Evolutionary conservation across 2,113 vertebrate species (phyloP).

Genomic region (Triplophysa rosa): DNA sequence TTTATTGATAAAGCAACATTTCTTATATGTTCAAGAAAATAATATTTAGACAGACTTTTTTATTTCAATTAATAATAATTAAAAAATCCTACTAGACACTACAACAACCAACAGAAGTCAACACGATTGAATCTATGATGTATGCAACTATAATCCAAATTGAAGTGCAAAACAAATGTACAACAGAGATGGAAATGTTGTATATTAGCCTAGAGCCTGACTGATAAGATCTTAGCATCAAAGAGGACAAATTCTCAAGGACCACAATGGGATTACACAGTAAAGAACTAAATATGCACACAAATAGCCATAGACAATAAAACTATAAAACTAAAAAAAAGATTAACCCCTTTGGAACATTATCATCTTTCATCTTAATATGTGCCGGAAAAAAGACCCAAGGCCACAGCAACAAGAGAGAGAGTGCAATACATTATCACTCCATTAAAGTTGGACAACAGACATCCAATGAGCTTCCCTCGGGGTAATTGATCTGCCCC

Average conservation of each 20-base stretch:
- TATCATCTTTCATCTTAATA: constrained; percentile 1
- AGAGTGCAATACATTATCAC: not conserved
- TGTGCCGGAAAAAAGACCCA: not conserved
- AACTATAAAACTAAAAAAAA: no score
- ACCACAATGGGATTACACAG: not conserved
- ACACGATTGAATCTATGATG: not conserved
- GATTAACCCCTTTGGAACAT: not conserved
- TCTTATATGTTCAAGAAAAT: no score
- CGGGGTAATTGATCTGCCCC: not conserved
- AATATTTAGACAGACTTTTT: no score
- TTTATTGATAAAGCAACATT: no score
- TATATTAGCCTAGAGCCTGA: not conserved
- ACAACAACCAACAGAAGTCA: no score
- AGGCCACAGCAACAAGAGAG: not conserved
- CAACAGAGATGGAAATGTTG: not conserved
- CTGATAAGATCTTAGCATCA: not conserved
- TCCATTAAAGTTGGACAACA: not conserved
- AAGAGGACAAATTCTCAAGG: not conserved
- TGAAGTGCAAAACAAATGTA: not conserved
- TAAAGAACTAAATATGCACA: not conserved
- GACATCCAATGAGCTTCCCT: not conserved
- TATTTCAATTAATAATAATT: no score
- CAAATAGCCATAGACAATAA: not conserved
- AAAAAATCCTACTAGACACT: no score
- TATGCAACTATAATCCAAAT: not conserved